phyloP scores from a whole-genome alignment of 1,140 invertebrate species.

The Drosophila nasuta region DNA sequence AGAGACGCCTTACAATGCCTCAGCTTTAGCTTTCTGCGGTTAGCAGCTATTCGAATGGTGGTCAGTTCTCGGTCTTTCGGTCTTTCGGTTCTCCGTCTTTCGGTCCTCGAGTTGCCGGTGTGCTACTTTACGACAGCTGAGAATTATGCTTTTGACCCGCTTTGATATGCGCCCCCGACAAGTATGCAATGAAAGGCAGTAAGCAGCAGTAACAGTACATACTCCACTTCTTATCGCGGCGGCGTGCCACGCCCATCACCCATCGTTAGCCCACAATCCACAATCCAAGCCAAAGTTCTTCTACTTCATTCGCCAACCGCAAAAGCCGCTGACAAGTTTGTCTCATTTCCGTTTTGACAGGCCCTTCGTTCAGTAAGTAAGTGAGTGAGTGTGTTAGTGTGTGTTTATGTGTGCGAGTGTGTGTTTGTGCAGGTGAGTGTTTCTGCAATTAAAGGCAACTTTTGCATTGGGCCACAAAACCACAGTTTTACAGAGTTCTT shows the following conservation, averaged over 20 bases:
- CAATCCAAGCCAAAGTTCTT: slow-evolving; percentile 34
- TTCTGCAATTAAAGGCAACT: slow-evolving; percentile 72
- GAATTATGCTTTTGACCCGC: slow-evolving; percentile 70
- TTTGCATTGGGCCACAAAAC: slow-evolving; percentile 12
- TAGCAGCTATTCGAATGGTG: background rate
- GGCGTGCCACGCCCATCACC: background rate
- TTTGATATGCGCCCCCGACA: slow-evolving; percentile 49
- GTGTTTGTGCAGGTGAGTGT: slow-evolving; percentile 26
- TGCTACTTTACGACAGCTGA: slow-evolving; percentile 75
- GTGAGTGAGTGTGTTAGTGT: slow-evolving; percentile 22
- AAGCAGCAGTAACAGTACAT: background rate
- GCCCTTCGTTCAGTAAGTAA: slow-evolving; percentile 8
- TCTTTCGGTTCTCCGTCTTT: background rate
- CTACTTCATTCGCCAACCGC: slow-evolving; percentile 20
- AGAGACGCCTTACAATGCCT: background rate
- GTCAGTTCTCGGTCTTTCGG: background rate
- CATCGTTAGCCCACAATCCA: slow-evolving; percentile 2
- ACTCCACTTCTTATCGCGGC: slow-evolving; percentile 19
- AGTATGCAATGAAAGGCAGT: slow-evolving; percentile 55
- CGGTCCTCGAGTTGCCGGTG: slow-evolving; percentile 23
- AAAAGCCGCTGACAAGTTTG: slow-evolving; percentile 72
- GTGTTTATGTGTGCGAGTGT: slow-evolving; percentile 18
- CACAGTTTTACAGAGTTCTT: slow-evolving; percentile 5
- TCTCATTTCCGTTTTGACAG: slow-evolving; percentile 65
- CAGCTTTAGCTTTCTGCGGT: background rate